Evolutionary conservation across 2,888 invertebrate species (phyloP), one percentile per base, ranked within the genome.

Genomic region (Torymus auratus): DNA sequence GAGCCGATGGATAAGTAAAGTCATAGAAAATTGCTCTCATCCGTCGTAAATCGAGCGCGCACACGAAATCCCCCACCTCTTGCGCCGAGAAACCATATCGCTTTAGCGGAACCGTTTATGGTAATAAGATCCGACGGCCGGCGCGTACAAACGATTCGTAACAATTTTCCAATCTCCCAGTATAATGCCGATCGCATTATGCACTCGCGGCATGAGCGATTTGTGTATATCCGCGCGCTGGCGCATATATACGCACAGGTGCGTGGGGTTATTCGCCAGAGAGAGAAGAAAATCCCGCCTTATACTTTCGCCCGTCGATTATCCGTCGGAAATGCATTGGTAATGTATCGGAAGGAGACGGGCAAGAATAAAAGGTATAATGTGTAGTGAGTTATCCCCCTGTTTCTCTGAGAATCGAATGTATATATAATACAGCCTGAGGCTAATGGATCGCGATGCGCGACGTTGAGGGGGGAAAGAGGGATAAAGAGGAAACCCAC

Each of bases 201-300:
- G 65, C 67, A 56, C 67, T 67, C 74, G 74, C 74, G 74, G 56
- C 64, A 64, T 17, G 73, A 64, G 17, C 73, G 73, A 73, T 73
- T 64, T 55, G 55, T 41, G 64, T 17, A 15, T 28, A n/a, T n/a
- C n/a, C n/a, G 4, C 20, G 10, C 41, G 52, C 23, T 17, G 23
- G 53, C 28, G 7, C 7, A 10, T 3, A 7, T 7, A 28, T 11
- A 5, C 14, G 58, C n/a, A 70, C n/a, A 15, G 7, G 20, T 14
- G 5, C 72, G 62, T 52, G 23, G 23, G 12, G 15, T 41, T 15
- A 23, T 41, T 15, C 41, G 17, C 14, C 71, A 20, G 15, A 5
- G n/a, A 58, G 15, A 28, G 13, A 11, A 13, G 53, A 74, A 74
- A 67, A 67, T 58, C 23, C 73, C 41, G 41, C 7, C 41, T 41